phyloP scores from a whole-genome alignment of 1,140 invertebrate species.

The Temnothorax longispinosus region DNA sequence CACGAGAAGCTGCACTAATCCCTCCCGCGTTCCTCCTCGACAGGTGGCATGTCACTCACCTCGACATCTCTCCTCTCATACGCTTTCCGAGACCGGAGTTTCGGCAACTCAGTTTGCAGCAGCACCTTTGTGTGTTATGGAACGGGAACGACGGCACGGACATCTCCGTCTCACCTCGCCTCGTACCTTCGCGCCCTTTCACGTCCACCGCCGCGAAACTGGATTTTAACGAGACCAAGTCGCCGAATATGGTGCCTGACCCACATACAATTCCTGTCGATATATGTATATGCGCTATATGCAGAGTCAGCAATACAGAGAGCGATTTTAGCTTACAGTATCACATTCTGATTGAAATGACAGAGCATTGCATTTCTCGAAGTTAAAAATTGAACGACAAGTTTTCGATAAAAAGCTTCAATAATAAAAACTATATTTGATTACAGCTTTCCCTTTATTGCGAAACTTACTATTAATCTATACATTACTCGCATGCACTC shows the following conservation, averaged over 20 bases:
- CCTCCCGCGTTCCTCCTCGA: slow-evolving; percentile 50
- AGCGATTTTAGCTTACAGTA: neutral
- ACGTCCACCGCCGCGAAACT: neutral
- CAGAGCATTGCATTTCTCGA: neutral
- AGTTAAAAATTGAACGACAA: neutral
- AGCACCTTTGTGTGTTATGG: slow-evolving; percentile 47
- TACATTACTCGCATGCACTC: neutral
- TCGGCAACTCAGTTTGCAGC: slow-evolving; percentile 67
- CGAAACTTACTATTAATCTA: neutral
- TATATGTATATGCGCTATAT: slow-evolving; percentile 3
- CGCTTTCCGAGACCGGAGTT: slow-evolving; percentile 62
- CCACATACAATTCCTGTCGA: slow-evolving; percentile 21
- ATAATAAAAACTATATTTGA: slow-evolving; percentile 3
- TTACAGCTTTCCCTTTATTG: neutral
- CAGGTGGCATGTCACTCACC: slow-evolving; percentile 61
- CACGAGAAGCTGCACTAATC: slow-evolving; percentile 67
- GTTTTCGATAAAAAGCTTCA: neutral
- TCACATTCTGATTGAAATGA: neutral
- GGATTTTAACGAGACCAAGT: slow-evolving; percentile 29
- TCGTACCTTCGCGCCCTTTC: slow-evolving; percentile 1
- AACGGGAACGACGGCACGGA: slow-evolving; percentile 47
- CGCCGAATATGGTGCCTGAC: slow-evolving; percentile 23
- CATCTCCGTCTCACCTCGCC: neutral
- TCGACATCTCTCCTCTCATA: slow-evolving; percentile 34
- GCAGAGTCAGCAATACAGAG: neutral